These are phyloP conservation scores for Sminthurides aquaticus DNA, from an alignment of 2,888 invertebrate genomes.

Conservation along the genomic window DNA sequence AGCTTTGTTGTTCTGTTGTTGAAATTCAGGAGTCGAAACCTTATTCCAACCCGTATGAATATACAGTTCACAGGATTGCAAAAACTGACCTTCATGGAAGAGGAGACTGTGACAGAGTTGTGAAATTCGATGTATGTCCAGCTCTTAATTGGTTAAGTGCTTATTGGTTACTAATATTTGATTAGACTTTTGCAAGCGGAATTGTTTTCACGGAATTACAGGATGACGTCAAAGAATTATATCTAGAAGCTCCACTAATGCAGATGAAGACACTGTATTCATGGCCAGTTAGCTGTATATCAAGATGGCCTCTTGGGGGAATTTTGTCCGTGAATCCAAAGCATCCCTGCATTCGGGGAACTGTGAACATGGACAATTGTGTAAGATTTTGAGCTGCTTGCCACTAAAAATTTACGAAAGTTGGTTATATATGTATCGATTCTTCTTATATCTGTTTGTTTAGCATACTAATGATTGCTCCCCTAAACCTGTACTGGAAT, in stretches of 20 bases:
- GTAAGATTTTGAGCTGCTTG: background rate
- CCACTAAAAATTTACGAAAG: background rate
- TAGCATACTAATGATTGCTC: background rate
- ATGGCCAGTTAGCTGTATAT: slow-evolving; percentile 40
- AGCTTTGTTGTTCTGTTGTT: too few relatives aligned
- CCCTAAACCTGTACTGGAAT: background rate
- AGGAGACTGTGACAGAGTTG: slow-evolving; percentile 23
- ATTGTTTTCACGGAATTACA: background rate
- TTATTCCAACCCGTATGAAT: background rate
- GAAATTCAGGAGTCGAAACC: background rate
- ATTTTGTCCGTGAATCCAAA: slow-evolving; percentile 27
- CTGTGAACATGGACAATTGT: too few relatives aligned
- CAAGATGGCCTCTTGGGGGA: slow-evolving; percentile 36
- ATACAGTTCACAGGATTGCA: slow-evolving; percentile 27
- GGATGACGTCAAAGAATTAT: slow-evolving; percentile 9
- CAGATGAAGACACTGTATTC: slow-evolving; percentile 35
- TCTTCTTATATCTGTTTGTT: background rate
- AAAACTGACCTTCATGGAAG: slow-evolving; percentile 34
- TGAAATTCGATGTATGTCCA: slow-evolving; percentile 29
- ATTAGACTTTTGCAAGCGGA: background rate
- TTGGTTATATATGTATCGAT: background rate
- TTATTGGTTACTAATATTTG: too few relatives aligned
- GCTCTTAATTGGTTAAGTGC: background rate
- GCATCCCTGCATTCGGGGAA: slow-evolving; percentile 29
- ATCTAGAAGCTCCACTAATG: slow-evolving; percentile 22